A percentile compares a stretch with the other conserved stretches of the same genome.
These are phyloP conservation scores for Tamandua tetradactyla DNA, from an alignment of 2,797 vertebrate genomes.

Conservation along the genomic window DNA sequence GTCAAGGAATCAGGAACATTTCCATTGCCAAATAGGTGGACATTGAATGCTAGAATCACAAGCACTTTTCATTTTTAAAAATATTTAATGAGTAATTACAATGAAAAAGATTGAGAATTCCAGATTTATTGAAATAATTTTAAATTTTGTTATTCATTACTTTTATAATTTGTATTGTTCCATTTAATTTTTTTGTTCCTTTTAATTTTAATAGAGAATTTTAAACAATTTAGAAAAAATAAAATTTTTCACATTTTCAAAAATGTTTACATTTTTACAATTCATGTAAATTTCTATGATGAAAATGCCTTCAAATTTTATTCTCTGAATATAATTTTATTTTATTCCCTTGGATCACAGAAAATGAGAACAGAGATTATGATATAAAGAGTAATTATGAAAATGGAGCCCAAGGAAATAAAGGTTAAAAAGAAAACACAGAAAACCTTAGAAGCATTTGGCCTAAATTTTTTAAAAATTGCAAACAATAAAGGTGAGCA, in stretches of 20 bases:
- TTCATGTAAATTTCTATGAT: slow-evolving; percentile 1
- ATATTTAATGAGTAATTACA: slow-evolving; percentile 9
- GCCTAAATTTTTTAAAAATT: neutral
- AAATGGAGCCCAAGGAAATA: neutral
- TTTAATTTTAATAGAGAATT: slow-evolving; percentile 4
- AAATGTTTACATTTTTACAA: neutral
- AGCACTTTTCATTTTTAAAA: neutral
- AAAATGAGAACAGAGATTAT: neutral
- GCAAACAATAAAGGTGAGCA: neutral
- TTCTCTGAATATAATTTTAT: neutral
- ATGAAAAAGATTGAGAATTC: neutral
- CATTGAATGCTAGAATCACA: neutral
- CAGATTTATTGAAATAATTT: slow-evolving; percentile 24
- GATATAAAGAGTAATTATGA: neutral
- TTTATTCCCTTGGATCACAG: neutral
- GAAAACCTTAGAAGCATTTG: neutral
- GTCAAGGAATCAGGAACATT: neutral
- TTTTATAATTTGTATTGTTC: neutral
- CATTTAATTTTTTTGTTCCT: slow-evolving; percentile 25
- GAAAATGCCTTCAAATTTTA: neutral
- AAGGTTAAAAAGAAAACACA: neutral
- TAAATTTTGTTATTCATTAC: neutral
- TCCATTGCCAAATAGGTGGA: neutral
- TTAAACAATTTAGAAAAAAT: slow-evolving; percentile 30
- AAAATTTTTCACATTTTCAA: slow-evolving; percentile 13